Conservation (phyloP, 2,797 vertebrate species). For the Yasuhikotakia modesta region DNA sequence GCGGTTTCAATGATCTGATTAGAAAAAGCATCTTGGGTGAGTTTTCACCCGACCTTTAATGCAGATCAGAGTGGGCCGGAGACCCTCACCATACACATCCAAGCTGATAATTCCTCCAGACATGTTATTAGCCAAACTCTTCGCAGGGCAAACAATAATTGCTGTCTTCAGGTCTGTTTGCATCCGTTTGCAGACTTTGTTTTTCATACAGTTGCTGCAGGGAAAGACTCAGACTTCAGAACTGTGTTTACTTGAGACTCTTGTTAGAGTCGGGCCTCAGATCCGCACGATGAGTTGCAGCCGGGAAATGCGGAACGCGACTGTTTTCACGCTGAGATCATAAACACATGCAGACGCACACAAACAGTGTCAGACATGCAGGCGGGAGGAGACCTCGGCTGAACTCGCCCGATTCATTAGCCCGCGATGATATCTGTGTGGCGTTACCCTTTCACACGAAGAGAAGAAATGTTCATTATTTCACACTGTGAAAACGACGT, state of each 20-base stretch:
- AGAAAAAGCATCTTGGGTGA: background rate
- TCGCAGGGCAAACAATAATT: conserved; percentile 22
- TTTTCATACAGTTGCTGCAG: background rate
- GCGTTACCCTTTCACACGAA: conserved; percentile 17
- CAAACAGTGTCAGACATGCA: conserved; percentile 4
- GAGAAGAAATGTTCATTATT: conserved; percentile 20
- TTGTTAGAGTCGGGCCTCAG: conserved; percentile 11
- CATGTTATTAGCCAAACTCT: conserved; percentile 32
- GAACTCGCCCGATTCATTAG: conserved; percentile 27
- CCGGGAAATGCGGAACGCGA: conserved; percentile 35
- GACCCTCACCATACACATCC: background rate
- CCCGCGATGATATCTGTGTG: conserved; percentile 10
- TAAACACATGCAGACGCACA: conserved; percentile 32
- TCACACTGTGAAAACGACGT: conserved; percentile 36
- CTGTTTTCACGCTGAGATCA: conserved; percentile 41
- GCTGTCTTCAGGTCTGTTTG: conserved; percentile 9
- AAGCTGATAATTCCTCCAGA: conserved; percentile 3
- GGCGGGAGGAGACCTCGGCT: conserved; percentile 13
- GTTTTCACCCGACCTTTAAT: background rate
- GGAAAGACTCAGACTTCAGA: background rate
- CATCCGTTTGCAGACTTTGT: too few species aligned
- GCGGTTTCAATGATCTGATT: too few species aligned
- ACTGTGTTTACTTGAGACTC: conserved; percentile 18
- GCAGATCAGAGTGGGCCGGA: background rate
- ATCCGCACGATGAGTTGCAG: conserved; percentile 19